phyloP scores from a whole-genome alignment of 2,113 vertebrate species.

The Sylvilagus bachmani region DNA sequence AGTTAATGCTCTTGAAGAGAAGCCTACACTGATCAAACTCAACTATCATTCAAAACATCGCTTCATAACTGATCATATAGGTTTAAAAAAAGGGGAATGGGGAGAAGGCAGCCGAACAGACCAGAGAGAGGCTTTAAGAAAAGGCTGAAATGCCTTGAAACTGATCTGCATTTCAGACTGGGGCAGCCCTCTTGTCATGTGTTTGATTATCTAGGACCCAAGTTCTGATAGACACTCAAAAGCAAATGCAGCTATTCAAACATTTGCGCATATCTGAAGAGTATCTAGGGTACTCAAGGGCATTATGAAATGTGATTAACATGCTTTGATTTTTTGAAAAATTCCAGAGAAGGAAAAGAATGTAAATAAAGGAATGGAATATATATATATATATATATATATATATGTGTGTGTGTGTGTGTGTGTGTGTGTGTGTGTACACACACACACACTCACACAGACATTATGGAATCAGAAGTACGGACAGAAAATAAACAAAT shows the following conservation, averaged over 20 bases:
- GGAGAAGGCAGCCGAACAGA: neutral
- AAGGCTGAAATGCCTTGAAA: conserved; percentile 39
- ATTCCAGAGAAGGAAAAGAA: conserved; percentile 75
- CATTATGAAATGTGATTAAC: conserved; percentile 75
- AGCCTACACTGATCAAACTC: neutral
- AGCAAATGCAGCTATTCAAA: conserved; percentile 81
- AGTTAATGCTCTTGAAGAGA: conserved; percentile 34
- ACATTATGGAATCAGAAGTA: conserved; percentile 70
- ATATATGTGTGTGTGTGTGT: too few relatives aligned
- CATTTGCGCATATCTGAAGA: conserved; percentile 69
- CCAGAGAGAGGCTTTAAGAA: conserved; percentile 13
- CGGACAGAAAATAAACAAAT: conserved; percentile 74
- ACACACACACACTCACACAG: neutral
- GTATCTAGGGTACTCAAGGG: conserved; percentile 61
- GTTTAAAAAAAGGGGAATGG: neutral
- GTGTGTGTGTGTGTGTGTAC: too few relatives aligned
- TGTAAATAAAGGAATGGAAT: conserved; percentile 72
- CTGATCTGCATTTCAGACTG: conserved; percentile 23
- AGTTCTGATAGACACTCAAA: conserved; percentile 61
- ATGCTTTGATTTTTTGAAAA: conserved; percentile 77
- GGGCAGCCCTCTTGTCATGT: neutral
- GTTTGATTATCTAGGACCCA: conserved; percentile 43
- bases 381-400: neutral
- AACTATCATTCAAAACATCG: neutral
- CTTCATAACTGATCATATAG: neutral